phyloP scores from a whole-genome alignment of 2,888 invertebrate genomes.

The Tiphia femorata region DNA sequence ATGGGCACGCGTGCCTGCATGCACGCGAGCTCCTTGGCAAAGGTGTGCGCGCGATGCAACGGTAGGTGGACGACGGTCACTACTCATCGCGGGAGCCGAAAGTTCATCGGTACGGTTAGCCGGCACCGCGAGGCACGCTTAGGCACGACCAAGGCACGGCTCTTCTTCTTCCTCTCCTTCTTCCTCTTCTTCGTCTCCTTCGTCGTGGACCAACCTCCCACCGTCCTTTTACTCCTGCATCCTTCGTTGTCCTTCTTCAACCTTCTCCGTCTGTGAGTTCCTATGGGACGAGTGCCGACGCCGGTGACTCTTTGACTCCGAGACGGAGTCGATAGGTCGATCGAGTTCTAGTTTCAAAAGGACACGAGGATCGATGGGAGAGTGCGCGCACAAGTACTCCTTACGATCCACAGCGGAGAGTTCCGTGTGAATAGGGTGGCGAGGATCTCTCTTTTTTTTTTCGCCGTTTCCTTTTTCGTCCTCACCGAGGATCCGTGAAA shows the following conservation, averaged over 20 bases:
- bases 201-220: background rate
- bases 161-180: conserved; percentile 10
- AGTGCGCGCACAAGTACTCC: too few relatives aligned
- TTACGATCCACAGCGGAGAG: too few relatives aligned
- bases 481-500: too few relatives aligned
- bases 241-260: background rate
- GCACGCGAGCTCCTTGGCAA: background rate
- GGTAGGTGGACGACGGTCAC: conserved; percentile 65
- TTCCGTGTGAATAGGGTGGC: too few relatives aligned
- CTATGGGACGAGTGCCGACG: conserved; percentile 10
- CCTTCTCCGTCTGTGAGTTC: background rate
- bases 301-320: conserved; percentile 39
- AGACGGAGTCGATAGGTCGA: conserved; percentile 39
- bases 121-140: conserved; percentile 45
- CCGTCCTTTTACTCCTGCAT: background rate
- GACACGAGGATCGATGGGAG: conserved; percentile 21
- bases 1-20: background rate
- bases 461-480: too few relatives aligned
- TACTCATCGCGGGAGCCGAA: conserved; percentile 58
- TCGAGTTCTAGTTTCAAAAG: conserved; percentile 47
- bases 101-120: conserved; percentile 62
- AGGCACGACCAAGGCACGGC: conserved; percentile 36
- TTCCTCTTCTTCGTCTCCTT: background rate
- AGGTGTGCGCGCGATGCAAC: conserved; percentile 17
- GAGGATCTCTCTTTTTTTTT: too few relatives aligned